Percentiles rank a stretch among this genome's conserved stretches.
Evolutionary conservation across 2,113 vertebrate genomes (phyloP).

Genomic region (Nematolebias whitei): DNA sequence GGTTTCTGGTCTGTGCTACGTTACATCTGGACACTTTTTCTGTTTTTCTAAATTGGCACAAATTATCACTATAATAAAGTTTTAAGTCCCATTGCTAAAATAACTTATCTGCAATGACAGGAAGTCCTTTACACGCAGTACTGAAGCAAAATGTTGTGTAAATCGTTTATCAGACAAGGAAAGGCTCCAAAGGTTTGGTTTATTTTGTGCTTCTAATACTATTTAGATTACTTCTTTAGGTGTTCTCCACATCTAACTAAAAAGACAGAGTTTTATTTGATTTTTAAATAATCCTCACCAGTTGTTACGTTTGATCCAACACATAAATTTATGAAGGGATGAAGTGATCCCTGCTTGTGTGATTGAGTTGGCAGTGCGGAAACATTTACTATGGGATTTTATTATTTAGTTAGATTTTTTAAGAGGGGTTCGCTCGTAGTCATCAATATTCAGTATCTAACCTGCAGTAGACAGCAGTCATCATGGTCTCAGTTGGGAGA

Average conservation of each 20-base stretch:
- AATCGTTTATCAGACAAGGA: background rate
- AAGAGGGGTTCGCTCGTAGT: too few relatives aligned
- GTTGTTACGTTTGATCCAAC: slow-evolving; percentile 1
- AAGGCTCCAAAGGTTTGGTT: slow-evolving; percentile 7
- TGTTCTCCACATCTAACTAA: slow-evolving; percentile 27
- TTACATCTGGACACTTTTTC: background rate
- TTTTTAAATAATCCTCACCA: slow-evolving; percentile 10
- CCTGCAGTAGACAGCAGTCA: background rate
- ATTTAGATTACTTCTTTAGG: slow-evolving; percentile 27
- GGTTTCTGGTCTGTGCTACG: slow-evolving; percentile 1
- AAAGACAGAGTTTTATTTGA: slow-evolving; percentile 20
- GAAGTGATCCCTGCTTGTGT: background rate
- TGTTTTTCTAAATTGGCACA: background rate
- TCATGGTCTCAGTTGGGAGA: background rate
- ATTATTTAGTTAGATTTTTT: background rate
- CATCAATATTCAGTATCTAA: background rate
- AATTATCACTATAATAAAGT: background rate
- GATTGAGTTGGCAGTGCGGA: slow-evolving; percentile 4
- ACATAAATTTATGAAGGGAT: background rate
- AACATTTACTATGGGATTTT: slow-evolving; percentile 8
- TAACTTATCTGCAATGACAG: background rate
- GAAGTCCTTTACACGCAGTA: slow-evolving; percentile 9
- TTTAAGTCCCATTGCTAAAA: background rate
- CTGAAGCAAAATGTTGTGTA: background rate
- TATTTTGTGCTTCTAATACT: slow-evolving; percentile 48